Base-by-base conservation (phyloP, 2,113 vertebrate species). In the Saguinus imperator region DNA sequence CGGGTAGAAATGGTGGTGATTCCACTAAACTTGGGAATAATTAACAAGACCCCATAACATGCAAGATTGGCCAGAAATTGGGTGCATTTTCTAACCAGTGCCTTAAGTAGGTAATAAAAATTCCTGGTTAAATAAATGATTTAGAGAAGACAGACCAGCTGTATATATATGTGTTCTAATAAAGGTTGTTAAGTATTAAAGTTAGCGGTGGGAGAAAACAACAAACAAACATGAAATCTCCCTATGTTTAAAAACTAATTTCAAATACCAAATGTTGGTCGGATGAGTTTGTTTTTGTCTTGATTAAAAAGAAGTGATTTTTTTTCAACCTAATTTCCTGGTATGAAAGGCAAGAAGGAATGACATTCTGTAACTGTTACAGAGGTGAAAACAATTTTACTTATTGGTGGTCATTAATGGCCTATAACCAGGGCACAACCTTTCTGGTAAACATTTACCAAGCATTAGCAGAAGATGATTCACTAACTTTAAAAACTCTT, bases 381-480 rank as follows among this genome's bases (percentile, higher is more conserved):
- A 86, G 48, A 91, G 58, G 70, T 87, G 43, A 96, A 66, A 45
- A 48, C 35, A 52, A 21, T 88, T 96, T 92, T 85, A 83, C 76
- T 97, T 96, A 91, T 16, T 89, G 70, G 25, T 70, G 82, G 50
- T 94, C 86, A 87, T 76, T 94, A 87, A 79, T n/a, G 50, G 50
- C 66, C 73, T 92, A 81, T 55, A 95, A 81, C 82, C 40, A 84
- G 73, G 35, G 45, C 52, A 80, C 32, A 87, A 92, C 43, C 94
- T 85, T 89, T 45, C 52, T 87, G 92, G 77, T 94, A 95, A 97
- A 90, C 43, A 61, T 90, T 93, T 96, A 97, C 97, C 90, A 21
- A 81, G 45, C 55, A 64, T 91, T 83, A 80, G 87, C 81, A 92
- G 45, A 93, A 52, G 57, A 87, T 95, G 52, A 95, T 75, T 97